Evolutionary conservation across 64 coral and sea anemone genomes (phyloP).

Genomic region (Orbicella faveolata): DNA sequence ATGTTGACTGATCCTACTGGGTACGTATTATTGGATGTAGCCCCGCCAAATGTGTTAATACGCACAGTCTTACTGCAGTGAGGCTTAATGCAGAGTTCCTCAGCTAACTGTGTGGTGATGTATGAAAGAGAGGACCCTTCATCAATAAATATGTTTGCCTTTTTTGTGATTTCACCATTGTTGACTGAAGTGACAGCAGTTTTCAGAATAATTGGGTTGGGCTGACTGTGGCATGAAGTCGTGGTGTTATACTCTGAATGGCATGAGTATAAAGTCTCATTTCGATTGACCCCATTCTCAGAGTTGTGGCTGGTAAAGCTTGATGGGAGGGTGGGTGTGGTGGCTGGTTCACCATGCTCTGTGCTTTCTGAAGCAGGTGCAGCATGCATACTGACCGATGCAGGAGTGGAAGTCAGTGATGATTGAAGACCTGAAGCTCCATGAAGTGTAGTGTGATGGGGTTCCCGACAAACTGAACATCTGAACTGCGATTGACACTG

Average conservation of each 20-base stretch:
- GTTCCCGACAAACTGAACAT: conserved; percentile 42
- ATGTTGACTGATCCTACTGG: conserved; percentile 30
- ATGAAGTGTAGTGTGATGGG: conserved; percentile 56
- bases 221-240: conserved; percentile 42
- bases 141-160: conserved; percentile 51
- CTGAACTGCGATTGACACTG: conserved; percentile 42
- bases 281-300: conserved; percentile 46
- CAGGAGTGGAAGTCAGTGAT: conserved; percentile 22
- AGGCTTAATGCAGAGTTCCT: conserved; percentile 21
- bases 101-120: conserved; percentile 42
- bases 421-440: conserved; percentile 47
- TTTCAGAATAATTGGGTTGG: conserved; percentile 46
- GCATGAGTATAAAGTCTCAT: conserved; percentile 54
- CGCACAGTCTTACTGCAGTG: conserved; percentile 30
- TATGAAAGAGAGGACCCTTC: conserved; percentile 45
- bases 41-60: background rate
- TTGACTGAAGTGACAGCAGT: conserved; percentile 54
- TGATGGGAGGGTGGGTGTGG: conserved; percentile 15
- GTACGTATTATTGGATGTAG: too few relatives aligned
- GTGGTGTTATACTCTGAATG: conserved; percentile 29
- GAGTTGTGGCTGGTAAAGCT: conserved; percentile 14
- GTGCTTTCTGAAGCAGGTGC: conserved; percentile 36
- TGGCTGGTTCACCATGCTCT: conserved; percentile 45
- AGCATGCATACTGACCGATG: conserved; percentile 37
- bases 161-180: conserved; percentile 41